A percentile compares a stretch with the other conserved stretches of the same genome.
phyloP scores from a whole-genome alignment of 2,888 invertebrate species.

The Caenorhabditis sp. region DNA sequence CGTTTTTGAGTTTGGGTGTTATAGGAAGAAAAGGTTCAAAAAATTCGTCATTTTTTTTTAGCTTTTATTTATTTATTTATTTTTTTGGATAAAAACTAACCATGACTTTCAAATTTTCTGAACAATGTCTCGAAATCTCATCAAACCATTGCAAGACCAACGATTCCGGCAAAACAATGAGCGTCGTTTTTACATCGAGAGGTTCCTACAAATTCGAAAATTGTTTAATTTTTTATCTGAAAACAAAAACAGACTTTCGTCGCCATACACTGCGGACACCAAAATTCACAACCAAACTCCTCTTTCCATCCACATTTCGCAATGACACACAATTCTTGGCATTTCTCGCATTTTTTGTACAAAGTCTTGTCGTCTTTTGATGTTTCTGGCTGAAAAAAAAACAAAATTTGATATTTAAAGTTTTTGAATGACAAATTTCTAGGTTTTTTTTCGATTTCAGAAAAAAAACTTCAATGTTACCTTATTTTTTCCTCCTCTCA shows the following conservation, averaged over 20 bases:
- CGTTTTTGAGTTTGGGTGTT: too few relatives aligned
- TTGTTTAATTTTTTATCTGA: too few relatives aligned
- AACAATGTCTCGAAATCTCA: constrained; percentile 74
- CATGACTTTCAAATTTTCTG: constrained; percentile 54
- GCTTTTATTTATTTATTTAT: too few relatives aligned
- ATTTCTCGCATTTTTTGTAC: background rate
- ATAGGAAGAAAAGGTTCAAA: too few relatives aligned
- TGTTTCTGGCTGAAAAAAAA: background rate
- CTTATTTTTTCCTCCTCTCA: background rate
- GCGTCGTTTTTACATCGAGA: constrained; percentile 72
- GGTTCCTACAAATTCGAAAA: background rate
- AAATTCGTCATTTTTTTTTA: too few relatives aligned
- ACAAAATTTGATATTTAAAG: too few relatives aligned
- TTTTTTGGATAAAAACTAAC: too few relatives aligned
- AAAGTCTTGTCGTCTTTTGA: background rate
- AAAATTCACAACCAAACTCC: constrained; percentile 7
- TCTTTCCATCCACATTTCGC: constrained; percentile 5
- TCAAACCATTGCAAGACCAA: constrained; percentile 80
- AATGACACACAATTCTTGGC: background rate
- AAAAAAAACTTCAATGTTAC: background rate
- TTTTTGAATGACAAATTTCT: too few relatives aligned
- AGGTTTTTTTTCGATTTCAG: background rate
- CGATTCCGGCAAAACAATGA: constrained; percentile 79
- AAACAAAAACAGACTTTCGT: background rate
- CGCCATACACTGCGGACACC: constrained; percentile 17